These are phyloP conservation scores for Diadophis punctatus DNA, from an alignment of 2,113 vertebrate genomes.

Conservation along the genomic window DNA sequence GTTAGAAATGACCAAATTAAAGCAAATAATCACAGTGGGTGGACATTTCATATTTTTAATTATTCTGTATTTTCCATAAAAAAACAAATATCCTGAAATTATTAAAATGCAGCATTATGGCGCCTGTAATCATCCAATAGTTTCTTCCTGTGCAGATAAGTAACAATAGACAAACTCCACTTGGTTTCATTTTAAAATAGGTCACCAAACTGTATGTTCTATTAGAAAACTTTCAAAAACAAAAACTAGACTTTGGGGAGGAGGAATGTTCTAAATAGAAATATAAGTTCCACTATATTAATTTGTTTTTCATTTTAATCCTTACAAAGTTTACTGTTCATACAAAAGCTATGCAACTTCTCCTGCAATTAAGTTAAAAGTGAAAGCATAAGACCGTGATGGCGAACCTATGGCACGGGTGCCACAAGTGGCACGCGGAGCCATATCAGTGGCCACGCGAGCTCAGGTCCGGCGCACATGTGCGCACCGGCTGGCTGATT, in stretches of 20 bases:
- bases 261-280: neutral
- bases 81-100: neutral
- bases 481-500: too few relatives aligned
- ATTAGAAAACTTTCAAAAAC: neutral
- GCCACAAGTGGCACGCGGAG: too few relatives aligned
- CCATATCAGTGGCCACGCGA: too few relatives aligned
- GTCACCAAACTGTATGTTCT: neutral
- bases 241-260: neutral
- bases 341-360: neutral
- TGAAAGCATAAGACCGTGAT: neutral
- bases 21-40: neutral
- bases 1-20: neutral
- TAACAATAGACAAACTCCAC: neutral
- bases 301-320: neutral
- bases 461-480: too few relatives aligned
- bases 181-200: neutral
- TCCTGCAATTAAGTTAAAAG: neutral
- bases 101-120: neutral
- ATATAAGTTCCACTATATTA: neutral
- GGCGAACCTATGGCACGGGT: too few relatives aligned
- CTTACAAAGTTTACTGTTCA: neutral
- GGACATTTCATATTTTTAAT: neutral
- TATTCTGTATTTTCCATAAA: neutral
- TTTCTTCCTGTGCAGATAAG: neutral
- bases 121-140: neutral